These are phyloP conservation scores for Zhengitettix transpicula DNA, from an alignment of 2,888 invertebrate genomes.

Conservation along the genomic window DNA sequence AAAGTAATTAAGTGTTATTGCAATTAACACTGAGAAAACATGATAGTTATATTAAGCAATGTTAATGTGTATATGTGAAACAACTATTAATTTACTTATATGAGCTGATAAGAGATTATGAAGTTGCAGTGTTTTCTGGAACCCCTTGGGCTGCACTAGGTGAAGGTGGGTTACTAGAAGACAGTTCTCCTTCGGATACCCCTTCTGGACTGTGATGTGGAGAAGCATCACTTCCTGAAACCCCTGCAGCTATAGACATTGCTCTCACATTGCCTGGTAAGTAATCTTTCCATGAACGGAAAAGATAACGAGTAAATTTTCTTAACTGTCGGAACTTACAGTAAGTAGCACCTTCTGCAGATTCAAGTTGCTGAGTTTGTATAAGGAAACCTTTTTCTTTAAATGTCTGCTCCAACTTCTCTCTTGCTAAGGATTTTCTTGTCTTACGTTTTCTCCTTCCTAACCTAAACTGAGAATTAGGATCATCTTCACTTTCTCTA, in stretches of 20 bases:
- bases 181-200: slow-evolving; percentile 6
- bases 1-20: too few relatives aligned
- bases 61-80: too few relatives aligned
- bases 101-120: too few relatives aligned
- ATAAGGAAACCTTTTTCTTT: slow-evolving; percentile 86
- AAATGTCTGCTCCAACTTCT: slow-evolving; percentile 80
- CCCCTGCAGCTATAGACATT: slow-evolving; percentile 13
- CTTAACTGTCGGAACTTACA: slow-evolving; percentile 82
- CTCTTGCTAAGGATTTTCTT: slow-evolving; percentile 65
- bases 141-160: neutral
- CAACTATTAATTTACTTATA: too few relatives aligned
- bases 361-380: slow-evolving; percentile 82
- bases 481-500: neutral
- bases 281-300: slow-evolving; percentile 87
- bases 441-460: slow-evolving; percentile 51
- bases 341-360: slow-evolving; percentile 84
- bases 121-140: neutral
- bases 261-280: slow-evolving; percentile 52
- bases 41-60: too few relatives aligned
- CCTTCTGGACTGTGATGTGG: neutral
- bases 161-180: slow-evolving; percentile 3
- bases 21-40: too few relatives aligned
- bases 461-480: slow-evolving; percentile 5
- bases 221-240: slow-evolving; percentile 4
- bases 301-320: slow-evolving; percentile 80